Conservation (phyloP, 2,888 invertebrate species). For the Podotricha telesiphe region DNA sequence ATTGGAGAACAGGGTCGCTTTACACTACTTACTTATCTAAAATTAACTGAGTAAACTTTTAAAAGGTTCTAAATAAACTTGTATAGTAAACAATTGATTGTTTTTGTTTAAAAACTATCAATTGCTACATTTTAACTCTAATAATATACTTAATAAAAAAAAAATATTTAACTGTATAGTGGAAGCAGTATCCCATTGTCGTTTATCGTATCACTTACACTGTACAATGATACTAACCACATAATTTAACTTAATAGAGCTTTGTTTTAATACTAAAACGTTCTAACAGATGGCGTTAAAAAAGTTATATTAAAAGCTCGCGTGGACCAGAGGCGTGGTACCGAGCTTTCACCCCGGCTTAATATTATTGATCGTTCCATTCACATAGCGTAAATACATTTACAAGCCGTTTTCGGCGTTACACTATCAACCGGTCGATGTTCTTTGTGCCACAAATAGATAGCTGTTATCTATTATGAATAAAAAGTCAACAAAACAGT, state of each 20-base stretch:
- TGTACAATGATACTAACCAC: not conserved
- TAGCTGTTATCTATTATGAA: constrained; percentile 52
- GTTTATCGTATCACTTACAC: not conserved
- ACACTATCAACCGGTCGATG: constrained; percentile 52
- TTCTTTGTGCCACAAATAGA: constrained; percentile 58
- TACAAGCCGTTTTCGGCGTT: constrained; percentile 56
- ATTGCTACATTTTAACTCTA: too few relatives aligned
- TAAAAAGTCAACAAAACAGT: constrained; percentile 62
- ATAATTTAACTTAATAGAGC: constrained; percentile 1
- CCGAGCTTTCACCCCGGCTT: constrained; percentile 70
- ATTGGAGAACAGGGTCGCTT: too few relatives aligned
- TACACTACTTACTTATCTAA: too few relatives aligned
- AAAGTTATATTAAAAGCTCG: constrained; percentile 51
- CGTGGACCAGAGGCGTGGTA: constrained; percentile 66
- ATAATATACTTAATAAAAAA: too few relatives aligned
- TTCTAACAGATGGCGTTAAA: constrained; percentile 63
- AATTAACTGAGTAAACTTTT: too few relatives aligned
- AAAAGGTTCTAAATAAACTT: too few relatives aligned
- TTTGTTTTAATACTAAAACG: not conserved
- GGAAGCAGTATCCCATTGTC: not conserved
- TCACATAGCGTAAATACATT: constrained; percentile 62
- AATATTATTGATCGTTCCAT: constrained; percentile 70
- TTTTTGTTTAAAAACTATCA: too few relatives aligned
- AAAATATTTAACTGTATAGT: too few relatives aligned
- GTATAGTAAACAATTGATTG: too few relatives aligned